A percentile compares a stretch with the other conserved stretches of the same genome.
Conservation (phyloP, 2,113 vertebrate genomes). For the Lasiurus borealis region DNA sequence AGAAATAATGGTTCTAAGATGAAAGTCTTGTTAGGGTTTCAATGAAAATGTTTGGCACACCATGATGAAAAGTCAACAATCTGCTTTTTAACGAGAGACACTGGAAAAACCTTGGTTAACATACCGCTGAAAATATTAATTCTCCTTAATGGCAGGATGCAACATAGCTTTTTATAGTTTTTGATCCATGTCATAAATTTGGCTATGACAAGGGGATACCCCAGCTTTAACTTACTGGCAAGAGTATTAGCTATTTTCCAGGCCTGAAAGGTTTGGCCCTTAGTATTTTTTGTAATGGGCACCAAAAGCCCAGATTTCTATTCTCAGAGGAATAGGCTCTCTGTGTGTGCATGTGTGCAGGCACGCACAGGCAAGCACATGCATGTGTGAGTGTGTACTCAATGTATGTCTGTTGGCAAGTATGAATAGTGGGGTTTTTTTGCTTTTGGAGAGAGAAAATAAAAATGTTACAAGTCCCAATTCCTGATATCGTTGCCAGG, state of each 20-base stretch:
- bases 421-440: conserved; percentile 39
- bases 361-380: rapidly evolving
- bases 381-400: background rate
- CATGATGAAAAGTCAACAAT: conserved; percentile 89
- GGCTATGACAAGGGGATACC: conserved; percentile 88
- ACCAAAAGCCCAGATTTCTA: conserved; percentile 76
- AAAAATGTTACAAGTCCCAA: background rate
- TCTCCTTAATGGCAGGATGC: conserved; percentile 90
- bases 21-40: conserved; percentile 88
- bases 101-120: conserved; percentile 88
- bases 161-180: conserved; percentile 89
- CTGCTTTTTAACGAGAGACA: conserved; percentile 90
- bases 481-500: background rate
- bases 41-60: conserved; percentile 90
- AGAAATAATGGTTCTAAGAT: conserved; percentile 90
- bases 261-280: conserved; percentile 80
- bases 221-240: conserved; percentile 86
- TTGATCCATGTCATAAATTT: conserved; percentile 90
- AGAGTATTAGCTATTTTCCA: conserved; percentile 85
- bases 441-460: conserved; percentile 39
- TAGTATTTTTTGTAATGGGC: conserved; percentile 78
- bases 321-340: conserved; percentile 63
- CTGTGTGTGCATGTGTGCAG: background rate
- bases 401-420: background rate
- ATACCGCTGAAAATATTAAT: conserved; percentile 90